Conservation (phyloP, 2,888 invertebrate species). For the Eupithecia insigniata region DNA sequence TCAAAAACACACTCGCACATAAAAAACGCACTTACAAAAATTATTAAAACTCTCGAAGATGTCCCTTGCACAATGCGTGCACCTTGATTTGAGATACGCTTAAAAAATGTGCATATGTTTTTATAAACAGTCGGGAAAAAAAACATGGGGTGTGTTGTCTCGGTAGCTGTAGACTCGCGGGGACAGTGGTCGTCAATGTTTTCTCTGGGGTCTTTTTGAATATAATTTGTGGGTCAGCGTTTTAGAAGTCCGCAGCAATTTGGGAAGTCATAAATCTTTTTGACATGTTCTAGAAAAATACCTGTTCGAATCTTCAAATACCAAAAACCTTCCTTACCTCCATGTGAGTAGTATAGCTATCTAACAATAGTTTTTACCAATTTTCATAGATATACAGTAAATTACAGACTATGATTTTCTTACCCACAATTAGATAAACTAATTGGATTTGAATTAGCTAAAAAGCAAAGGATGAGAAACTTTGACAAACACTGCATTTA, state of each 20-base stretch:
- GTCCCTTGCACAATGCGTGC: conserved; percentile 76
- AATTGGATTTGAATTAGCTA: neutral
- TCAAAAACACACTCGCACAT: conserved; percentile 80
- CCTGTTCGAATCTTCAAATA: neutral
- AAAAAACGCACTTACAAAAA: conserved; percentile 75
- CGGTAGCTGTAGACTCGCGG: conserved; percentile 32
- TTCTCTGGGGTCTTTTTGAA: conserved; percentile 19
- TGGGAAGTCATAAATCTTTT: neutral
- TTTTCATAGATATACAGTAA: neutral
- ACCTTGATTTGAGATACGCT: conserved; percentile 77
- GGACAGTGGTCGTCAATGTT: conserved; percentile 58
- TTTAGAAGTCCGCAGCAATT: neutral
- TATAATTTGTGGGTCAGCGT: neutral
- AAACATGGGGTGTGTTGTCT: conserved; percentile 60
- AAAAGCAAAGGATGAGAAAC: conserved; percentile 33
- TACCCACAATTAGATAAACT: neutral
- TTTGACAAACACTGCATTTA: conserved; percentile 59
- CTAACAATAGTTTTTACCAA: neutral
- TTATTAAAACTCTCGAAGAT: conserved; percentile 77
- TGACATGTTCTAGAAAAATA: neutral
- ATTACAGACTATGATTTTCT: neutral
- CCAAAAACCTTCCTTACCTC: neutral
- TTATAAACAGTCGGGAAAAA: conserved; percentile 75
- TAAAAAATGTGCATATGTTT: conserved; percentile 84
- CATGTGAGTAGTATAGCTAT: neutral